phyloP scores from a whole-genome alignment of 2,113 vertebrate species.

The Macrotis lagotis region DNA sequence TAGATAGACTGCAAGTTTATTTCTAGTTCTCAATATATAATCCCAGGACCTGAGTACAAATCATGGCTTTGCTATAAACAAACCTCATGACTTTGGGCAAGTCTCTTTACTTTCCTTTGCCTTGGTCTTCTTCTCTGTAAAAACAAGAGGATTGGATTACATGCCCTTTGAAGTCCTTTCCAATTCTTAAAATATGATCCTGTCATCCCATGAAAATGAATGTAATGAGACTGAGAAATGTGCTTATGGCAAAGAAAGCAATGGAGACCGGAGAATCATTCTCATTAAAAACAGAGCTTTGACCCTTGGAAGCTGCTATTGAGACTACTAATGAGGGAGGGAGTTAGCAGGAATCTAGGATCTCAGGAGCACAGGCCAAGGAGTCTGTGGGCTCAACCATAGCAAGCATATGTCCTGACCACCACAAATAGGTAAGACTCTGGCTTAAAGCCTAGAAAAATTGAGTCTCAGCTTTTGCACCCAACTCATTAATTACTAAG shows the following conservation, averaged over 20 bases:
- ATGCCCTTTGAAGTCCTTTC: background rate
- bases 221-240: background rate
- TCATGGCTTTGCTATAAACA: too few species aligned
- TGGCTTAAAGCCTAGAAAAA: constrained; percentile 70
- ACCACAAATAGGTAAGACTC: constrained; percentile 60
- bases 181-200: background rate
- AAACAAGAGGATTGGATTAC: background rate
- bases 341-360: constrained; percentile 58
- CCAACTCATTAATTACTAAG: constrained; percentile 73
- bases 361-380: constrained; percentile 66
- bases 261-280: background rate
- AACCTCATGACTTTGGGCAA: too few species aligned
- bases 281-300: constrained; percentile 52
- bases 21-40: too few species aligned
- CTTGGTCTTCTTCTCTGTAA: background rate
- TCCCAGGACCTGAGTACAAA: too few species aligned
- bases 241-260: too few species aligned
- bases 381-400: constrained; percentile 55
- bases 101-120: too few species aligned
- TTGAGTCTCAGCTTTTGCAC: constrained; percentile 69
- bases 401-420: constrained; percentile 20
- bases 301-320: constrained; percentile 62
- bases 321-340: constrained; percentile 1
- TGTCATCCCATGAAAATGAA: background rate
- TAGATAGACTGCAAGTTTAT: too few species aligned